These are phyloP conservation scores for Aythya fuligula DNA, from an alignment of 2,797 vertebrate genomes.

Conservation along the genomic window DNA sequence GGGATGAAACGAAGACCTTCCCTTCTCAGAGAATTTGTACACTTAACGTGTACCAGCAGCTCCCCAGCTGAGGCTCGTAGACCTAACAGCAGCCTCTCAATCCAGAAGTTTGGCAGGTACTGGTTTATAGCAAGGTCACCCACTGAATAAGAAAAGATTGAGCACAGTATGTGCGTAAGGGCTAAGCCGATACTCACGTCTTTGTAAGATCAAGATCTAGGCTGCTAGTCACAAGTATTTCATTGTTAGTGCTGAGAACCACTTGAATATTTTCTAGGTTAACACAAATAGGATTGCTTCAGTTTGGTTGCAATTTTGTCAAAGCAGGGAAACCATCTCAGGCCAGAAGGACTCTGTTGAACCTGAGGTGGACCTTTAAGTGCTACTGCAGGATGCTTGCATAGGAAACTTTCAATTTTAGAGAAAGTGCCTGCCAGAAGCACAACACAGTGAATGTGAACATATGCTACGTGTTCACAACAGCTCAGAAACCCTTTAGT, in stretches of 20 bases:
- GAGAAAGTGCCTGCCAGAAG: background rate
- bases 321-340: background rate
- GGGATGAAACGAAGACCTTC: background rate
- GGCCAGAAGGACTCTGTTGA: background rate
- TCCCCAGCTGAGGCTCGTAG: background rate
- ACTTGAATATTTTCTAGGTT: background rate
- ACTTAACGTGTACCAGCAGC: background rate
- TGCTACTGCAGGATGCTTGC: background rate
- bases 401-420: background rate
- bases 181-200: background rate
- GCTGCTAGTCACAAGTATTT: background rate
- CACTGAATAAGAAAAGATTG: background rate
- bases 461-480: background rate
- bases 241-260: background rate
- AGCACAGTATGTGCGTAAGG: background rate
- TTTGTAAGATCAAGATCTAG: background rate
- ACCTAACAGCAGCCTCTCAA: background rate
- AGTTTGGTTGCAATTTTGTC: background rate
- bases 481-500: background rate
- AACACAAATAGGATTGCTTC: background rate
- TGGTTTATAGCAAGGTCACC: background rate
- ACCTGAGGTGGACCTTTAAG: background rate
- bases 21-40: background rate
- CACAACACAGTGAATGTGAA: background rate
- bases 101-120: background rate